Conservation (phyloP, 2,797 vertebrate species). For the Phoeniculus purpureus region DNA sequence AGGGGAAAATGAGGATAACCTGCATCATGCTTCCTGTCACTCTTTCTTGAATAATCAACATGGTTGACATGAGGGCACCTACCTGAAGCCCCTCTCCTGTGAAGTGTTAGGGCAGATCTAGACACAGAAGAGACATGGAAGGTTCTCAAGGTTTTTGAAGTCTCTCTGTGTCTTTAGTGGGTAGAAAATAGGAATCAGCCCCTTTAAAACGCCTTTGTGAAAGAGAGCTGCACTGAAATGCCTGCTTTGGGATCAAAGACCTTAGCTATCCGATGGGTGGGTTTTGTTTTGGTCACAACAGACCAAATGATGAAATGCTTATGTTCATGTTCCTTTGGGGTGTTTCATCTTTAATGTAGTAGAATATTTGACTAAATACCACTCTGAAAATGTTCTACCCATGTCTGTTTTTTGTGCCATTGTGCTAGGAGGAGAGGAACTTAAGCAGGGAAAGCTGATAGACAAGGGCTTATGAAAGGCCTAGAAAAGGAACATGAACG, state of each 20-base stretch:
- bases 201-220: neutral
- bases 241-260: slow-evolving; percentile 4
- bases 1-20: neutral
- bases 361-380: neutral
- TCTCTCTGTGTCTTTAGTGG: neutral
- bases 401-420: neutral
- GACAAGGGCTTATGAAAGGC: neutral
- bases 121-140: neutral
- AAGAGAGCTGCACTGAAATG: rapidly evolving
- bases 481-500: neutral
- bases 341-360: neutral
- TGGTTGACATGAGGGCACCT: rapidly evolving
- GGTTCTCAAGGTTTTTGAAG: neutral
- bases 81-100: neutral
- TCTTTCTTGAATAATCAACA: neutral
- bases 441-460: neutral
- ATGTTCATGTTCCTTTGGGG: neutral
- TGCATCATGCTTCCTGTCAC: neutral
- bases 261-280: neutral
- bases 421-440: neutral
- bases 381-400: neutral
- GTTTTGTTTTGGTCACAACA: neutral
- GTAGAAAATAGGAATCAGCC: neutral
- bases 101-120: neutral
- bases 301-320: neutral